Percentiles rank a stretch among this genome's conserved stretches.
Conservation (phyloP, 2,113 vertebrate species). For the Stigmatopora argus region DNA sequence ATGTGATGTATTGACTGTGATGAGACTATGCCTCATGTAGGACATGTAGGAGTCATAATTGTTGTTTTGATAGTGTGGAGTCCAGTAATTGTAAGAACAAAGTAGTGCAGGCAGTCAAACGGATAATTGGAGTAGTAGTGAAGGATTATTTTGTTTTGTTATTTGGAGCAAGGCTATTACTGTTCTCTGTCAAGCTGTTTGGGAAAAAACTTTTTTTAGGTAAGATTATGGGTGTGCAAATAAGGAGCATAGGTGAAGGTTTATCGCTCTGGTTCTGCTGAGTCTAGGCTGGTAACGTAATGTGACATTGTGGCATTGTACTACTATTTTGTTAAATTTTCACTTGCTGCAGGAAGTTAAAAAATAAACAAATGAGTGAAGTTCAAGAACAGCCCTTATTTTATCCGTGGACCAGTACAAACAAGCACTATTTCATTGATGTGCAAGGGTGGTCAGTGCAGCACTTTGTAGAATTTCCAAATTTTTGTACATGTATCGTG, state of each 20-base stretch:
- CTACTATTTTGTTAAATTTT: too few relatives aligned
- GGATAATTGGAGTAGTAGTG: not conserved
- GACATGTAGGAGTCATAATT: not conserved
- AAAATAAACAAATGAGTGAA: too few relatives aligned
- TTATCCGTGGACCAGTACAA: too few relatives aligned
- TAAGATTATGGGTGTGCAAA: not conserved
- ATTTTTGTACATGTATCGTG: not conserved
- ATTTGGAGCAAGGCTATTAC: not conserved
- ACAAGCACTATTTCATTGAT: not conserved
- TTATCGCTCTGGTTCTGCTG: not conserved
- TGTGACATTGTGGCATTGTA: not conserved
- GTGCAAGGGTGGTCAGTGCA: slow-evolving; percentile 23
- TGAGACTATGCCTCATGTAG: not conserved
- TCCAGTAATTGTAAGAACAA: not conserved
- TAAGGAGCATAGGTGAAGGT: not conserved
- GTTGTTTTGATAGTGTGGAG: not conserved
- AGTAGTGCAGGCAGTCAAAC: not conserved
- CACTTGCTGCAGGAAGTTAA: too few relatives aligned
- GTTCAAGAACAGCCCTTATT: too few relatives aligned
- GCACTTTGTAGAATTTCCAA: slow-evolving; percentile 18
- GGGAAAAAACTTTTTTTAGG: not conserved
- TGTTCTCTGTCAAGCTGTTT: not conserved
- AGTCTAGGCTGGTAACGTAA: not conserved
- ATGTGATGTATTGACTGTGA: not conserved
- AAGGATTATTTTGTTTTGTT: not conserved